Base-by-base conservation (phyloP, 2,797 vertebrate genomes). In the Hypotaenidia philippensis region DNA sequence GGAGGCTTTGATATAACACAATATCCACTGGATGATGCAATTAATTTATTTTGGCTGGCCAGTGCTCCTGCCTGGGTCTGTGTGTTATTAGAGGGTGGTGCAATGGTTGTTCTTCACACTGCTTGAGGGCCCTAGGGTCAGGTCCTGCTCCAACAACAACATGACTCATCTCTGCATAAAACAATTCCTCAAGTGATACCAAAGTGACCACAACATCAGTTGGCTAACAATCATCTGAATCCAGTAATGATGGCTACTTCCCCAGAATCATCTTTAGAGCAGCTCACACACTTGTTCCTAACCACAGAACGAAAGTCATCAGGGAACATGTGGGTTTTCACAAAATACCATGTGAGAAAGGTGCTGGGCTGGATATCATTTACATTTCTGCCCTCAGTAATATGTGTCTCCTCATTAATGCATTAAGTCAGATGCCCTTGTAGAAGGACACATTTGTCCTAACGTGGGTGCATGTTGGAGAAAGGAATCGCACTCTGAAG, bases 1-100 rank as follows among this genome's bases (percentile, higher is more conserved):
- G 83, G 60, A 97, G 77, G 36, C 81, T 97, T 96, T 97, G 97
- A 96, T 97, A 96, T 89, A 97, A 64, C 80, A 93, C 92, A 96
- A 96, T 97, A 97, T 95, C 89, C 93, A 95, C 47, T 59, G 93
- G 87, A 96, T 98, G 96, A 98, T 95, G 97, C 91, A 97, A 97
- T 97, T 65, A 72, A 96, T 98, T 98, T 97, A 93, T 97, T 97
- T 98, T 98, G 97, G 96, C 96, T 95, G 95, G 60, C 59, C 91
- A 71, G 78, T 4, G 5, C 59, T 89, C 94, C 82, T 64, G 50
- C 81, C 69, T 91, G 52, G 59, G 85, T 95, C 91, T 97, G 88
- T 97, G 87, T 97, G 74, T 96, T 96, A 93, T 98, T 97, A 97
- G 94, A 97, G 95, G 96, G 94, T 96, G 94, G 96, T 97, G 94